Evolutionary conservation across 2,113 vertebrate species (phyloP).

Genomic region (Aptenodytes patagonicus): DNA sequence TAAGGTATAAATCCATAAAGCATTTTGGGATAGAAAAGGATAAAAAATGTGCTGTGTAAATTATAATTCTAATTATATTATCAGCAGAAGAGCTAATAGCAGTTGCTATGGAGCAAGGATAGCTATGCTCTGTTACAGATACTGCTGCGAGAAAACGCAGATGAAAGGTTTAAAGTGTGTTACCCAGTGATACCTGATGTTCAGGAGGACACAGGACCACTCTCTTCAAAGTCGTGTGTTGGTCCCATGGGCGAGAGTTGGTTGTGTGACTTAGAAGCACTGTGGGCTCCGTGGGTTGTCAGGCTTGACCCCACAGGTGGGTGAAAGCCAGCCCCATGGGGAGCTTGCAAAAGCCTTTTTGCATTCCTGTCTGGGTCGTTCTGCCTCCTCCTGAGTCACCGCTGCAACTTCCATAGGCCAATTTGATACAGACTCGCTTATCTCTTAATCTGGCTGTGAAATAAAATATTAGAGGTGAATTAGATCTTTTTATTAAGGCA

Average conservation of each 20-base stretch:
- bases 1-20: not conserved
- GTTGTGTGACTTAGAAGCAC: not conserved
- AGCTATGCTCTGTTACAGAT: not conserved
- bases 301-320: fast-evolving
- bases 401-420: not conserved
- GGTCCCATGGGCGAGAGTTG: not conserved
- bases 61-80: not conserved
- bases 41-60: not conserved
- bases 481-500: not conserved
- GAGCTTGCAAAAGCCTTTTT: not conserved
- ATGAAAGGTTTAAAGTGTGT: not conserved
- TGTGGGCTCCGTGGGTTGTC: not conserved
- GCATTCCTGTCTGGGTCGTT: fast-evolving
- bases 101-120: too few relatives aligned
- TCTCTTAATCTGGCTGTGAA: not conserved
- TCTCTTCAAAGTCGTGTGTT: not conserved
- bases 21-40: not conserved
- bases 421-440: fast-evolving
- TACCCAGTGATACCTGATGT: not conserved
- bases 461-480: not conserved
- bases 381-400: not conserved
- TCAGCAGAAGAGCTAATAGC: not conserved
- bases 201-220: fast-evolving
- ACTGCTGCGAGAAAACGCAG: not conserved
- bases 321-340: not conserved